Percentiles rank a stretch among this genome's conserved stretches.
Conservation (phyloP, 2,113 vertebrate species). For the Crotalus tigris region DNA sequence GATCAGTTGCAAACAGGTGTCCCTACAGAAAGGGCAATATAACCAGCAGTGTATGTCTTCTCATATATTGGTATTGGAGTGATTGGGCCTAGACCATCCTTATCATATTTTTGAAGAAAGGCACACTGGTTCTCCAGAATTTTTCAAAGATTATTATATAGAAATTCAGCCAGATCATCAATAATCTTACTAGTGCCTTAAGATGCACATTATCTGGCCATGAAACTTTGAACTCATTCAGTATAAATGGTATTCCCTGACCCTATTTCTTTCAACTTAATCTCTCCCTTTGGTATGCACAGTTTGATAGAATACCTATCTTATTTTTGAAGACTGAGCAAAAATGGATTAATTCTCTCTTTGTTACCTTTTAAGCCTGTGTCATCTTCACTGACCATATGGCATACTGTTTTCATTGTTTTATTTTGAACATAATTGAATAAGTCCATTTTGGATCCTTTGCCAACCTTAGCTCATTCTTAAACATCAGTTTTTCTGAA, state of each 20-base stretch:
- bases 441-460: background rate
- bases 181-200: background rate
- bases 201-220: background rate
- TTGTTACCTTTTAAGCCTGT: background rate
- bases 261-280: background rate
- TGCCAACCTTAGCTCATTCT: background rate
- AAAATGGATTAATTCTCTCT: background rate
- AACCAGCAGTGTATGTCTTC: background rate
- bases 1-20: background rate
- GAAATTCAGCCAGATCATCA: background rate
- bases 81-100: background rate
- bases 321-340: background rate
- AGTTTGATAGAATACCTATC: background rate
- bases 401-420: background rate
- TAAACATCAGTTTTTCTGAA: background rate
- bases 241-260: background rate
- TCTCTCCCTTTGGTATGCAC: background rate
- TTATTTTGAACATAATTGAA: background rate
- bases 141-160: background rate
- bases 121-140: background rate
- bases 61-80: background rate
- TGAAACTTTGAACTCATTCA: background rate
- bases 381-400: background rate
- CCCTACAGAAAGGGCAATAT: background rate
- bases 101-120: background rate